Evolutionary conservation across 2,797 vertebrate genomes (phyloP), one percentile per base, ranked within the genome.

Genomic region (Micromesistius poutassou): DNA sequence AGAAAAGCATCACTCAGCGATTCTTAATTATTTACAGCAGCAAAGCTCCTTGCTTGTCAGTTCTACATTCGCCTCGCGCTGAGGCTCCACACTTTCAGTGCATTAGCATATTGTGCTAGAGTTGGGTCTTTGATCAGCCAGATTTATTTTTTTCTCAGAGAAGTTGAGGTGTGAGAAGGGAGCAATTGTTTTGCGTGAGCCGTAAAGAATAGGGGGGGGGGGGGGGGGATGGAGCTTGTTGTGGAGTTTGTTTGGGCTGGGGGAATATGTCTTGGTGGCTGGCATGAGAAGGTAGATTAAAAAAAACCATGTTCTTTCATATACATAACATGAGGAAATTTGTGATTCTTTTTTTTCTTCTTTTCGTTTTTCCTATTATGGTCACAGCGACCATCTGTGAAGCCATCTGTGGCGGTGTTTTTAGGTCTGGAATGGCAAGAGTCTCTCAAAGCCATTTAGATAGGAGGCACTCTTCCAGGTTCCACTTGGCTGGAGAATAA

Each of bases 1-100:
- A 85, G 38, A 76, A 92, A 90, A 86, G 89, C 87, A 90, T 91
- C 91, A 90, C 91, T 93, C 91, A 92, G 91, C 89, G 90, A 89
- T 93, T 92, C 79, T 94, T 88, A 93, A 94, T 93, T 93, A 94
- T 94, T 94, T 91, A 93, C 87, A 91, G 85, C 88, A 87, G 83
- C 86, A 77, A 81, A 81, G 82, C 83, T 79, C 81, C n/a, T 77
- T 80, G 82, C 82, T 70, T 83, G 86, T 85, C 79, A 76, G 87
- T 88, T 71, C 5, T 35, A 55, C 30, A 46, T 72, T 3, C 10
- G 35, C 7, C 55, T 74, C 30, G 74, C 35, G 12, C 76, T 74
- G 31, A 5, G 19, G 30, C 14, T 50, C 40, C 14, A 14, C 73
- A 19, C 16, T 14, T 28, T 30, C 38, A 40, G 25, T 6, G 74